Evolutionary conservation across 2,888 invertebrate genomes (phyloP).

Genomic region (Lymantria monacha): DNA sequence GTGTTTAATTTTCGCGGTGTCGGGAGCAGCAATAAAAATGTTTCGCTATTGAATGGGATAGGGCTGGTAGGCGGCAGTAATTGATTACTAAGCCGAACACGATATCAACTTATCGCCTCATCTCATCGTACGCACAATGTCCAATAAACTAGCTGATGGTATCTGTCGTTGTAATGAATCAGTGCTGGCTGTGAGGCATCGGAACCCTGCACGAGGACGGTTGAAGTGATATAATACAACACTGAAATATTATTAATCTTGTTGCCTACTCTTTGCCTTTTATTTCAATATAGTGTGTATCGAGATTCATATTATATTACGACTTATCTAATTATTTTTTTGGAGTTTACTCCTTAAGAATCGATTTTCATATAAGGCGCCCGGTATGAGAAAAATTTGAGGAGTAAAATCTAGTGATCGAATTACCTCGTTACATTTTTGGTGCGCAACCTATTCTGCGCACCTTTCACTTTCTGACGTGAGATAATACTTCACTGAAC

Average conservation of each 20-base stretch:
- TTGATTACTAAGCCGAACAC: constrained; percentile 68
- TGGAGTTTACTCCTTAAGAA: too few relatives aligned
- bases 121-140: constrained; percentile 72
- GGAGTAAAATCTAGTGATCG: too few relatives aligned
- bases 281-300: too few relatives aligned
- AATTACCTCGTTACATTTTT: too few relatives aligned
- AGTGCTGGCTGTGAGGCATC: constrained; percentile 43
- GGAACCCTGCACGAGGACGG: constrained; percentile 34
- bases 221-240: constrained; percentile 17
- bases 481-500: too few relatives aligned
- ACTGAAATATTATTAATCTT: background rate
- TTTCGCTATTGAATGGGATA: constrained; percentile 56
- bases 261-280: too few relatives aligned
- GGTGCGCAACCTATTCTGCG: too few relatives aligned
- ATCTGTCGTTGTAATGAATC: constrained; percentile 76
- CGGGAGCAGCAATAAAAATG: constrained; percentile 64
- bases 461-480: too few relatives aligned
- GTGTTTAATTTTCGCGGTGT: constrained; percentile 66
- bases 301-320: too few relatives aligned
- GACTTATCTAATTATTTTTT: too few relatives aligned
- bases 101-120: constrained; percentile 65
- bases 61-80: constrained; percentile 54
- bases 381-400: too few relatives aligned
- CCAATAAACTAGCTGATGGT: constrained; percentile 75
- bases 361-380: too few relatives aligned